Evolutionary conservation across 92 coral and sea anemone genomes (phyloP), one percentile per base, ranked within the genome.

Genomic region (Hydrozoanthus gracilis): DNA sequence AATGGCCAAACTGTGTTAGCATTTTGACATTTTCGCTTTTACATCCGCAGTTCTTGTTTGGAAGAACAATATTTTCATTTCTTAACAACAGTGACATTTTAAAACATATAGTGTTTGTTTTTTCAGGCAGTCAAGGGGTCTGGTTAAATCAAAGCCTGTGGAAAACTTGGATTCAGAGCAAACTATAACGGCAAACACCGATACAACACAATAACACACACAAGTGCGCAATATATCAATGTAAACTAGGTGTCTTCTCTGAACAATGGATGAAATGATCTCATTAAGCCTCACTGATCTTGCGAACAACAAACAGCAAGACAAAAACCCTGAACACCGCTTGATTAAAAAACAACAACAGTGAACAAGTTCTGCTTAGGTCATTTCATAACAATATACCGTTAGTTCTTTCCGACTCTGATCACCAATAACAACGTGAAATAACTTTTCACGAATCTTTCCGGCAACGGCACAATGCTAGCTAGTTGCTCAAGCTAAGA

Each of bases 41-140:
- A 17, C 66, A 64, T 80, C 85, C 85, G 85, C 66, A 12, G 44
- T 49, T 80, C 17, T 80, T 80, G 74, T 67, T 80, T 80, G 64
- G 85, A 80, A 80, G 48, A 27, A 80, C 46, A 80, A 80, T 17
- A 74, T 80, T 65, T 65, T 20, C 45, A 4, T 80, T 16, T 46
- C 62, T 4, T 17, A 80, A 65, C 60, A 48, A 80, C 39, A 67
- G 13, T 55, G 70, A 48, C 75, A 47, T 62, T 47, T 65, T 51
- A 18, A 76, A 76, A 18, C 54, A 35, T 76, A 3, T 35, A 14
- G 44, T 49, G 48, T 80, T 46, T 80, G 72, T 80, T 80, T 80
- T 67, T 80, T 80, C 61, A 64, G 73, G 85, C 39, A 47, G 45
- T 20, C 46, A 65, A 47, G 13, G 47, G 44, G 73, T 49, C 39